Percentiles rank a stretch among this genome's conserved stretches.
Evolutionary conservation across 1,140 invertebrate genomes (phyloP).

Genomic region (Zaprionus vittiger): DNA sequence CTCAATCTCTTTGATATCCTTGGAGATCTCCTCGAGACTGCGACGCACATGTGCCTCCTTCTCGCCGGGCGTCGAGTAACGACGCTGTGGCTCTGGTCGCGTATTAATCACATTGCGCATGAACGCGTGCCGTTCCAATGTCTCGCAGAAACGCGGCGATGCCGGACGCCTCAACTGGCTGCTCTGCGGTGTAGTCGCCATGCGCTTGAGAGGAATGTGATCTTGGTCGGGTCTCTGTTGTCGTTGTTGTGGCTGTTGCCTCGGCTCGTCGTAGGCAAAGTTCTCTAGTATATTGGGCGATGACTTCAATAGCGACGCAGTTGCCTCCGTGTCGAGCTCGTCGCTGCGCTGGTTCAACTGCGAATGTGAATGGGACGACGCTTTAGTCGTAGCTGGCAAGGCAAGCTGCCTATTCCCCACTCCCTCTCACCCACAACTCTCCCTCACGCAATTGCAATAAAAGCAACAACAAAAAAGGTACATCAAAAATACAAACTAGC

Average conservation of each 20-base stretch:
- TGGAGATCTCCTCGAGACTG: conserved; percentile 83
- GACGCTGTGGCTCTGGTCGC: conserved; percentile 61
- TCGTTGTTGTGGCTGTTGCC: conserved; percentile 19
- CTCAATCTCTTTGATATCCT: conserved; percentile 81
- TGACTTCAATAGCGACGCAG: conserved; percentile 67
- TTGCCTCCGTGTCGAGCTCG: conserved; percentile 66
- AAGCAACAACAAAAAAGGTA: conserved; percentile 48
- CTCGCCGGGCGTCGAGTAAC: conserved; percentile 76
- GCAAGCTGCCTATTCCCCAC: conserved; percentile 47
- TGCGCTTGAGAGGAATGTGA: conserved; percentile 50
- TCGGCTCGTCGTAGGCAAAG: conserved; percentile 73
- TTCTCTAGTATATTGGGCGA: conserved; percentile 81
- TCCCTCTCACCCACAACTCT: not conserved
- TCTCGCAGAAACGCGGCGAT: conserved; percentile 75
- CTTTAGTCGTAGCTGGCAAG: conserved; percentile 46
- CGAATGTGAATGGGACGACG: conserved; percentile 35
- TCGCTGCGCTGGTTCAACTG: conserved; percentile 59
- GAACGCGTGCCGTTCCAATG: conserved; percentile 76
- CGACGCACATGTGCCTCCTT: conserved; percentile 74
- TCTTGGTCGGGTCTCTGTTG: not conserved
- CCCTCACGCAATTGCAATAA: conserved; percentile 71
- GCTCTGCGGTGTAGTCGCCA: conserved; percentile 47
- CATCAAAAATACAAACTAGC: conserved; percentile 5
- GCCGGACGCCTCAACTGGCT: conserved; percentile 24
- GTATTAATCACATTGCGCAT: conserved; percentile 79